phyloP scores from a whole-genome alignment of 2,797 vertebrate species.

The Macropodus opercularis region DNA sequence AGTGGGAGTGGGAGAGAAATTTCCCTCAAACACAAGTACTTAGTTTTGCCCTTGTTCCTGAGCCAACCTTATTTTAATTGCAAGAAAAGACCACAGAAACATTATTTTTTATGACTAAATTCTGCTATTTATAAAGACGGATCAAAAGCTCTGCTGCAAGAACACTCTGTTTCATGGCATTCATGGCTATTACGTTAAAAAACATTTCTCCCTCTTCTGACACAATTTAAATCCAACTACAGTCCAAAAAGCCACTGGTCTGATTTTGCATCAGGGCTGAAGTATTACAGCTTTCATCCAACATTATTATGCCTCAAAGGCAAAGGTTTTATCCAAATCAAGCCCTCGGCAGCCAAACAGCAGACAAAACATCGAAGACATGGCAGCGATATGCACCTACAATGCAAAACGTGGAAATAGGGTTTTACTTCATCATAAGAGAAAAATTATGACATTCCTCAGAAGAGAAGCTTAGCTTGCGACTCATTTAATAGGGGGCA shows the following conservation, averaged over 20 bases:
- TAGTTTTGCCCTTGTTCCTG: constrained; percentile 74
- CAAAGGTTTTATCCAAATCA: constrained; percentile 53
- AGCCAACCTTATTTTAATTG: constrained; percentile 79
- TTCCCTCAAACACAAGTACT: constrained; percentile 65
- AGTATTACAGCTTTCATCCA: constrained; percentile 64
- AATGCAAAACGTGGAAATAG: constrained; percentile 37
- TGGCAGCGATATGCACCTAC: constrained; percentile 41
- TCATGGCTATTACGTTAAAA: constrained; percentile 68
- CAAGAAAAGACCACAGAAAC: constrained; percentile 77
- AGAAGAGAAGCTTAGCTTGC: constrained; percentile 44
- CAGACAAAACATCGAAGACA: constrained; percentile 53
- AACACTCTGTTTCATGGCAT: constrained; percentile 66
- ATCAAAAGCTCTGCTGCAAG: constrained; percentile 71
- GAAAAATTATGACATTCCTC: constrained; percentile 34
- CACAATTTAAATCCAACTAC: constrained; percentile 69
- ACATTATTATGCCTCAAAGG: constrained; percentile 56
- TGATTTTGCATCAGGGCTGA: constrained; percentile 65
- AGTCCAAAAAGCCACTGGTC: constrained; percentile 61
- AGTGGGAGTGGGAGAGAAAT: constrained; percentile 29
- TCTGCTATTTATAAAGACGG: constrained; percentile 78
- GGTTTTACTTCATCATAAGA: constrained; percentile 41
- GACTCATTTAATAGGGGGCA: constrained; percentile 50
- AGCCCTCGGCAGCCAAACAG: constrained; percentile 46
- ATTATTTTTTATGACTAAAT: constrained; percentile 79
- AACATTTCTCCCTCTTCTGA: constrained; percentile 67